A percentile compares a stretch with the other conserved stretches of the same genome.
These are phyloP conservation scores for Sipha flava DNA, from an alignment of 1,140 invertebrate genomes.

Conservation along the genomic window DNA sequence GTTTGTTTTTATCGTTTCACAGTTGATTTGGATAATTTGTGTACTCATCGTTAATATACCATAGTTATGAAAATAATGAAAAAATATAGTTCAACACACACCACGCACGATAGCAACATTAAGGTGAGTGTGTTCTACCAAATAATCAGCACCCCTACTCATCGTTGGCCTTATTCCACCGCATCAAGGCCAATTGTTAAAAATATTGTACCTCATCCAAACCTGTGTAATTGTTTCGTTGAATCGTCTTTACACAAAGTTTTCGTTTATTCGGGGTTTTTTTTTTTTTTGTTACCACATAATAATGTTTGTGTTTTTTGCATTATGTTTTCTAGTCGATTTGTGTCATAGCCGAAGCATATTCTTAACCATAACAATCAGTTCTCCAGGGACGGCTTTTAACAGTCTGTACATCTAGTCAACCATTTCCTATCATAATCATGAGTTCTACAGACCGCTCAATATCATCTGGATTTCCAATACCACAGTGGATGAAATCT, in stretches of 20 bases:
- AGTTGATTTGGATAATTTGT: no score
- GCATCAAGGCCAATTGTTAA: not conserved
- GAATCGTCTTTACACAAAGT: no score
- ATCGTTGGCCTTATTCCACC: not conserved
- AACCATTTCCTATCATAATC: not conserved
- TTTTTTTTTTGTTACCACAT: no score
- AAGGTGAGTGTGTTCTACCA: not conserved
- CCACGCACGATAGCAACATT: not conserved
- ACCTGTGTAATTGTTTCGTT: not conserved
- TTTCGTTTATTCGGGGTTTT: no score
- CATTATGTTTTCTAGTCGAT: not conserved
- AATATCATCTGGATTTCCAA: conserved; percentile 45
- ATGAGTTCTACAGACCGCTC: conserved; percentile 32
- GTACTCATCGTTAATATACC: not conserved
- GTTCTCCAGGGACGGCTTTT: not conserved
- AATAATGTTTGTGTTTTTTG: not conserved
- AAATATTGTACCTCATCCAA: not conserved
- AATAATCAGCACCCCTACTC: not conserved
- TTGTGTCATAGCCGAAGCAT: conserved; percentile 14
- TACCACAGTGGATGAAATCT: conserved; percentile 54
- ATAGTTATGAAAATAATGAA: conserved; percentile 11
- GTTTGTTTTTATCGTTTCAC: no score
- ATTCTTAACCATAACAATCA: conserved; percentile 6
- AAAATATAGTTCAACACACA: not conserved
- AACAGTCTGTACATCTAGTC: not conserved